These are phyloP conservation scores for Chlorops oryzae DNA, from an alignment of 1,140 invertebrate genomes.

Conservation along the genomic window DNA sequence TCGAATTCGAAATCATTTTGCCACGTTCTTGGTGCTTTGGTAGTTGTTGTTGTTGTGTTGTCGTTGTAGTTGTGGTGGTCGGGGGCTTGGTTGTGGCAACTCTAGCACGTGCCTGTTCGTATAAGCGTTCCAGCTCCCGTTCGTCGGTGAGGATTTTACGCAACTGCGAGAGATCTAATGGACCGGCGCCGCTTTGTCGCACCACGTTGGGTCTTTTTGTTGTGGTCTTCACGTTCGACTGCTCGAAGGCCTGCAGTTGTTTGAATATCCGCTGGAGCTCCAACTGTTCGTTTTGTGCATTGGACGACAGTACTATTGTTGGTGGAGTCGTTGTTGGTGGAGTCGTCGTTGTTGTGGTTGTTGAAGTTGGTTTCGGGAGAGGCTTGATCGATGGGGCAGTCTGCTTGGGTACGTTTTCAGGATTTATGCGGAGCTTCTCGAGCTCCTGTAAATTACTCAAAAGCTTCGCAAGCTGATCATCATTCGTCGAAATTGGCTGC, in stretches of 20 bases:
- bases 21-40: too few species aligned
- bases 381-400: neutral
- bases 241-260: slow-evolving; percentile 22
- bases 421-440: slow-evolving; percentile 36
- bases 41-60: slow-evolving; percentile 15
- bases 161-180: slow-evolving; percentile 7
- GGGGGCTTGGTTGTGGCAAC: neutral
- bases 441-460: slow-evolving; percentile 39
- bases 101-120: slow-evolving; percentile 33
- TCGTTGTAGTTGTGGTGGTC: slow-evolving; percentile 20
- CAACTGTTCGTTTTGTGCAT: slow-evolving; percentile 14
- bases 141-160: slow-evolving; percentile 36
- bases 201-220: too few species aligned
- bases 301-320: neutral
- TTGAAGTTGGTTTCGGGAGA: neutral
- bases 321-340: neutral
- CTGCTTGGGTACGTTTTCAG: slow-evolving; percentile 30
- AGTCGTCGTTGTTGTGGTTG: slow-evolving; percentile 11
- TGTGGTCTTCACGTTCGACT: slow-evolving; percentile 19
- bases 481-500: slow-evolving; percentile 17
- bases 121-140: slow-evolving; percentile 33
- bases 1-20: slow-evolving; percentile 4
- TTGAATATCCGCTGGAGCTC: slow-evolving; percentile 23
- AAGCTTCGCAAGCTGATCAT: slow-evolving; percentile 35
- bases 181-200: neutral